Conservation (phyloP, 2,113 vertebrate genomes). For the Dryoscopus gambensis region DNA sequence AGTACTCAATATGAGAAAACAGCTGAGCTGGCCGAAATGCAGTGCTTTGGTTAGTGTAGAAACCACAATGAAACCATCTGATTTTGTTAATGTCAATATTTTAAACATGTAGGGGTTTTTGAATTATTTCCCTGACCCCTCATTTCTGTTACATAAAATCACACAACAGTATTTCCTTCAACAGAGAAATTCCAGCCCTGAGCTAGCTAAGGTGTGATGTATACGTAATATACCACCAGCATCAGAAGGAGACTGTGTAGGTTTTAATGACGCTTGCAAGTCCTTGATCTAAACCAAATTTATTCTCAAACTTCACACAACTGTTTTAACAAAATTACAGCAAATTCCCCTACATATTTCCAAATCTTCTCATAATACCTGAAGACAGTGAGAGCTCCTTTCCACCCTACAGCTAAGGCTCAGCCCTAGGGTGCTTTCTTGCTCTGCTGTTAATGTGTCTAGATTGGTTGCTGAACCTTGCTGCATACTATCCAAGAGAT, state of each 20-base stretch:
- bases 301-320: neutral
- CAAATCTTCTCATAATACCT: neutral
- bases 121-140: neutral
- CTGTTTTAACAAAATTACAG: neutral
- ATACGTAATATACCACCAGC: rapidly evolving
- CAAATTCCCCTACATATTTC: neutral
- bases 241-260: neutral
- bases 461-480: neutral
- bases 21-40: neutral
- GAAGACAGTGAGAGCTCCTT: neutral
- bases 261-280: neutral
- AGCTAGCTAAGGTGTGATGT: neutral
- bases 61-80: neutral
- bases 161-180: neutral
- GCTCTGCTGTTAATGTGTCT: neutral
- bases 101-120: neutral
- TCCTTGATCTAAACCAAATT: neutral
- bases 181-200: neutral
- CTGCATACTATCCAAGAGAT: neutral
- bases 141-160: neutral
- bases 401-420: neutral
- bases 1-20: neutral
- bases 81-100: neutral
- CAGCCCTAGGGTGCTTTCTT: neutral
- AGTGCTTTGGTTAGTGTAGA: neutral